Percentiles rank a stretch among this genome's conserved stretches.
phyloP scores from a whole-genome alignment of 64 coral and sea anemone genomes.

The Pocillopora damicornis region DNA sequence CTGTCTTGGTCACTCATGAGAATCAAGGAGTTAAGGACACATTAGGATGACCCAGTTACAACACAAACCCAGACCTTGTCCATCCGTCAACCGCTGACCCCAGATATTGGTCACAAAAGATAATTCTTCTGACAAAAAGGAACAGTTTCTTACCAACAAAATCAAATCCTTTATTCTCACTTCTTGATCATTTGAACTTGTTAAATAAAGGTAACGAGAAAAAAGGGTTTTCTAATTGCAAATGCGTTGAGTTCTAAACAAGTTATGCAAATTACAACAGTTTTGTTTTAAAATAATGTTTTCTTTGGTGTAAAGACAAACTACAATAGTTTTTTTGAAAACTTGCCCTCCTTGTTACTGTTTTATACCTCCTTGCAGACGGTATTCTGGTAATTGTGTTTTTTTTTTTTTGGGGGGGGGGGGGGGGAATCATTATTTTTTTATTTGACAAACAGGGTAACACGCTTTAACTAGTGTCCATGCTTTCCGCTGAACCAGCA shows the following conservation, averaged over 20 bases:
- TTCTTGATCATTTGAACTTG: neutral
- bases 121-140: no score
- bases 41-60: no score
- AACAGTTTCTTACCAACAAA: neutral
- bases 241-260: neutral
- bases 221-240: neutral
- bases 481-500: conserved; percentile 77
- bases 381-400: neutral
- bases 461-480: conserved; percentile 75
- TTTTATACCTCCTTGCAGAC: neutral
- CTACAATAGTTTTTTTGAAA: neutral
- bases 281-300: neutral
- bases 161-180: neutral
- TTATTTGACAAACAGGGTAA: neutral
- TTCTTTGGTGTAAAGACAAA: neutral
- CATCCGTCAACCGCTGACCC: no score
- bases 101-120: no score
- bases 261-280: neutral
- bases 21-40: no score
- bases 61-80: no score
- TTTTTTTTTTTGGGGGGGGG: neutral
- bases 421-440: neutral
- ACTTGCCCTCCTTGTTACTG: neutral
- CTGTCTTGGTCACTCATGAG: no score
- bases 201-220: neutral